Evolutionary conservation across 2,797 vertebrate genomes (phyloP), one percentile per base, ranked within the genome.

Genomic region (Sebastes melanostomus): DNA sequence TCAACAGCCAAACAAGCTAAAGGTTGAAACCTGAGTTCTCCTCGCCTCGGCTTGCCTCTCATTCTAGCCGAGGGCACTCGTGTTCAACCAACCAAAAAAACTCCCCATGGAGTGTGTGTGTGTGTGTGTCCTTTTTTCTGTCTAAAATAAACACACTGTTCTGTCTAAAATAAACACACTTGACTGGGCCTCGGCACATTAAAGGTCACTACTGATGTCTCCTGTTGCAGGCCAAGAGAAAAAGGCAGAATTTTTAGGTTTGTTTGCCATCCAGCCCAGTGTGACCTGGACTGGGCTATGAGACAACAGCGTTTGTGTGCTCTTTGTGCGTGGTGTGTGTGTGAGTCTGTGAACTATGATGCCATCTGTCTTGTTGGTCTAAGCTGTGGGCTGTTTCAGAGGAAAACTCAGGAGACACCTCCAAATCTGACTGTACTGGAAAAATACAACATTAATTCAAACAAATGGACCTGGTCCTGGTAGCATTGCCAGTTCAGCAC

Each of bases 181-280:
- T 70, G 72, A 83, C 76, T 60, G 24, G 70, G 50, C 75, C 34
- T 34, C 69, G 46, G 68, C 60, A 14, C 69, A 55, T 61, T 66
- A 80, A 86, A 87, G 87, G 86, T 88, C 89, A 88, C 69, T 34
- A 56, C 80, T 54, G 80, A 84, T 76, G 86, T 68, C 72, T 75
- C 65, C 72, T 72, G 78, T 72, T 72, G 75, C 52, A 61, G 46
- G 30, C 30, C 7, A 20, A 81, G 30, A 72, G 25, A 7, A 77
- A 77, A 72, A 73, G 30, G 3, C 8, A 25, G 52, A 7, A 11
- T 75, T 0, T 86, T 54, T 30, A 24, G 72, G 50, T 52, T 4
- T 8, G 10, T 67, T 77, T 76, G 38, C 46, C 16, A 61, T 75
- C 24, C 2, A 12, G 38, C 55, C 36, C 56, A 29, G 36, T 66